A percentile compares a stretch with the other conserved stretches of the same genome.
These are phyloP conservation scores for Pterophyllum scalare DNA, from an alignment of 2,113 vertebrate genomes.

Conservation along the genomic window DNA sequence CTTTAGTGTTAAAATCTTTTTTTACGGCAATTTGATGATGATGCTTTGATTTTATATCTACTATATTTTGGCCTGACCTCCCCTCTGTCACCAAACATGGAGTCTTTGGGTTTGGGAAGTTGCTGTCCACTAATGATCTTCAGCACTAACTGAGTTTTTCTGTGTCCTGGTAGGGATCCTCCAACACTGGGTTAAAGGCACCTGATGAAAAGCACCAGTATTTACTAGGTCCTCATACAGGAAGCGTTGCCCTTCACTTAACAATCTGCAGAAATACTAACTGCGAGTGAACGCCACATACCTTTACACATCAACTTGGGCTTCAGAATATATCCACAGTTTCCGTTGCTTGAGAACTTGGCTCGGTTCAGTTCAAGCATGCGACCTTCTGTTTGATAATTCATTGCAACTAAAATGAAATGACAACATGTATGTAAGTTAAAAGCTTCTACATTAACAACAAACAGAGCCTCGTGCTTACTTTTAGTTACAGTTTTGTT, in stretches of 20 bases:
- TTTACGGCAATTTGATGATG: neutral
- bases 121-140: slow-evolving; percentile 97
- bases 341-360: slow-evolving; percentile 94
- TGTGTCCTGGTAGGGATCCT: slow-evolving; percentile 88
- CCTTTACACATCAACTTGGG: slow-evolving; percentile 89
- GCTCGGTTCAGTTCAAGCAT: slow-evolving; percentile 94
- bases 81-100: slow-evolving; percentile 95
- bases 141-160: slow-evolving; percentile 91
- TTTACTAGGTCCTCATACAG: neutral
- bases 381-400: slow-evolving; percentile 95
- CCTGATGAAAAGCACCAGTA: slow-evolving; percentile 70
- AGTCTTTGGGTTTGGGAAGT: slow-evolving; percentile 94
- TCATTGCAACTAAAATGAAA: slow-evolving; percentile 88
- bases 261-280: neutral
- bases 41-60: neutral
- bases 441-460: neutral
- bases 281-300: slow-evolving; percentile 14
- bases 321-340: slow-evolving; percentile 94
- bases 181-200: slow-evolving; percentile 91
- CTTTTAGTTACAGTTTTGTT: slow-evolving; percentile 14
- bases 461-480: neutral
- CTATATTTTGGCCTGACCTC: slow-evolving; percentile 81
- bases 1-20: neutral
- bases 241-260: neutral
- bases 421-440: neutral